Evolutionary conservation across 2,888 invertebrate genomes (phyloP).

Genomic region (Drosophila rellima): DNA sequence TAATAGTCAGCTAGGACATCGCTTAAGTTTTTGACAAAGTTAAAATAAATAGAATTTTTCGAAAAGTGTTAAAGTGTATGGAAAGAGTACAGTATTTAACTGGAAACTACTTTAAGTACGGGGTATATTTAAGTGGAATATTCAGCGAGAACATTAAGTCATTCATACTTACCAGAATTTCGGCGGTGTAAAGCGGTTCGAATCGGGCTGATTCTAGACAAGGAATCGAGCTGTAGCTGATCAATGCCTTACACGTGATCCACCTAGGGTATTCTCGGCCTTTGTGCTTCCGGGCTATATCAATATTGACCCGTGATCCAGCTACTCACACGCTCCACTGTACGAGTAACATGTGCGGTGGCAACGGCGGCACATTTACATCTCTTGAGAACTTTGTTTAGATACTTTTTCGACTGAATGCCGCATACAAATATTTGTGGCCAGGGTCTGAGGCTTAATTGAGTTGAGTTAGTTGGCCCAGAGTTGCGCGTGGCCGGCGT

Average conservation of each 20-base stretch:
- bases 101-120: too few species aligned
- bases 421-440: slow-evolving; percentile 81
- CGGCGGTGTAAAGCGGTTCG: slow-evolving; percentile 38
- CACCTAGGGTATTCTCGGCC: slow-evolving; percentile 9
- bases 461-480: slow-evolving; percentile 73
- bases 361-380: slow-evolving; percentile 29
- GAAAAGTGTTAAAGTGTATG: too few species aligned
- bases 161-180: slow-evolving; percentile 31
- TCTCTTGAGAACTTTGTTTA: slow-evolving; percentile 72
- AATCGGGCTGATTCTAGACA: slow-evolving; percentile 34
- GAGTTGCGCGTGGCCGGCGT: slow-evolving; percentile 78
- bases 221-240: slow-evolving; percentile 7
- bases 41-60: too few species aligned
- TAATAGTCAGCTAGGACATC: too few species aligned
- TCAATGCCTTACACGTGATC: slow-evolving; percentile 6
- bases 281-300: slow-evolving; percentile 37
- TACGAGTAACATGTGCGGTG: slow-evolving; percentile 10
- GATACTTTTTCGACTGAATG: slow-evolving; percentile 84
- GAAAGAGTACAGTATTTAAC: too few species aligned
- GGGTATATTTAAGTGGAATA: slow-evolving; percentile 10
- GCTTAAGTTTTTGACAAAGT: too few species aligned
- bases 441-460: slow-evolving; percentile 58
- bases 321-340: slow-evolving; percentile 56
- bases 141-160: not conserved
- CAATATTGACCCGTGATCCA: slow-evolving; percentile 58